These are phyloP conservation scores for Hypomesus transpacificus DNA, from an alignment of 2,113 vertebrate species.

Conservation along the genomic window DNA sequence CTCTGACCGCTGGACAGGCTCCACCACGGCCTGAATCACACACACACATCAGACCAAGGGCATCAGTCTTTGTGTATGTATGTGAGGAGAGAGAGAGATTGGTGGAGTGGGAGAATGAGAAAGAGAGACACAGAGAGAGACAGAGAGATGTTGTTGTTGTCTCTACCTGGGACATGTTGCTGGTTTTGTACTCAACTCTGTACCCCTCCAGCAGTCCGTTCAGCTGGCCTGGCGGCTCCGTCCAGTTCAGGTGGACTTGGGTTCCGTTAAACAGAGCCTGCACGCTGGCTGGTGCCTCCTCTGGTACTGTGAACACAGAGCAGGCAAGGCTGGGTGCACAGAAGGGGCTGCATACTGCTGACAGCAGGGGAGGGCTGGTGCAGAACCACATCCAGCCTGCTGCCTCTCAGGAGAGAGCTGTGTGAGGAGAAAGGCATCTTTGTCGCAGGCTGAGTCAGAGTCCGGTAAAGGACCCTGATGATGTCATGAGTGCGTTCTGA, in stretches of 20 bases:
- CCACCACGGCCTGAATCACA: constrained; percentile 67
- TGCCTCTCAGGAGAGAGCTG: too few relatives aligned
- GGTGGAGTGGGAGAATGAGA: background rate
- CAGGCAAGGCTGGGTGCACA: background rate
- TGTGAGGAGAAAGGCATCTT: background rate
- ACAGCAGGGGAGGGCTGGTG: background rate
- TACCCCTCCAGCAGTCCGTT: constrained; percentile 81
- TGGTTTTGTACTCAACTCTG: constrained; percentile 74
- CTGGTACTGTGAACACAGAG: constrained; percentile 70
- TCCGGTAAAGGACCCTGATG: constrained; percentile 50
- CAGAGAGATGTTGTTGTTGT: background rate
- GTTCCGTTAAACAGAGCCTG: constrained; percentile 75
- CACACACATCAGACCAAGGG: background rate
- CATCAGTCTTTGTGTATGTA: background rate
- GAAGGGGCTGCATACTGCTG: too few relatives aligned
- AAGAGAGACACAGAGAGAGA: background rate
- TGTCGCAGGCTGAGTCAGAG: constrained; percentile 35
- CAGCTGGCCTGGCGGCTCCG: constrained; percentile 65
- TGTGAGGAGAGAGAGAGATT: background rate
- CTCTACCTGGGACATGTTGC: constrained; percentile 45
- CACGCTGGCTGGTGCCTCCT: constrained; percentile 76
- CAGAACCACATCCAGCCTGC: too few relatives aligned
- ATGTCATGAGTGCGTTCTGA: constrained; percentile 68
- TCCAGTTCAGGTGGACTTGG: constrained; percentile 75
- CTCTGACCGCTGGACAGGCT: constrained; percentile 71